Evolutionary conservation across 2,888 invertebrate genomes (phyloP).

Genomic region (Bibio marci): DNA sequence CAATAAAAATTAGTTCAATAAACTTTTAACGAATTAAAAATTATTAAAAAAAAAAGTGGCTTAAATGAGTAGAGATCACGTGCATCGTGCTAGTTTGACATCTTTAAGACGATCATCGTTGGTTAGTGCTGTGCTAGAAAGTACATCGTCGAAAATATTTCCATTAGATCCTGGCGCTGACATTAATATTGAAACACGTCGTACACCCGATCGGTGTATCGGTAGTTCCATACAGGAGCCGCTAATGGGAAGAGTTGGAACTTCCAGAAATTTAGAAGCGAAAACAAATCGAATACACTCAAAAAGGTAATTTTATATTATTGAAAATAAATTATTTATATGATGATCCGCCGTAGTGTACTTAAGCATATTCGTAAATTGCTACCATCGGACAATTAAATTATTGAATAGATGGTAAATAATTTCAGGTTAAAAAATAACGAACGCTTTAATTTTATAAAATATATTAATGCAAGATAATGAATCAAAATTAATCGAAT

Average conservation of each 20-base stretch:
- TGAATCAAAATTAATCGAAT: too few species aligned
- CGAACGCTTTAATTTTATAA: too few species aligned
- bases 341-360: too few species aligned
- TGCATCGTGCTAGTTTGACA: constrained; percentile 30
- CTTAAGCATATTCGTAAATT: too few species aligned
- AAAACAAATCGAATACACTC: constrained; percentile 3
- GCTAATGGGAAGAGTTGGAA: constrained; percentile 16
- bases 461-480: too few species aligned
- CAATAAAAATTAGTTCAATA: too few species aligned
- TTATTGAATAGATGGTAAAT: too few species aligned
- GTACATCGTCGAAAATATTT: constrained; percentile 28
- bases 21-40: too few species aligned
- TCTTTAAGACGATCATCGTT: constrained; percentile 30
- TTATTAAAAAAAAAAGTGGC: too few species aligned
- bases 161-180: constrained; percentile 29
- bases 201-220: constrained; percentile 19
- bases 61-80: constrained; percentile 29
- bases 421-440: too few species aligned
- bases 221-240: constrained; percentile 14
- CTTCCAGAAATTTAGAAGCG: constrained; percentile 1
- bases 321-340: too few species aligned
- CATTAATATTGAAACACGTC: constrained; percentile 22
- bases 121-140: constrained; percentile 29
- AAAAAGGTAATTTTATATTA: constrained; percentile 1
- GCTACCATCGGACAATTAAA: too few species aligned